These are phyloP conservation scores for Colletes latitarsis DNA, from an alignment of 1,140 invertebrate genomes.

Conservation along the genomic window DNA sequence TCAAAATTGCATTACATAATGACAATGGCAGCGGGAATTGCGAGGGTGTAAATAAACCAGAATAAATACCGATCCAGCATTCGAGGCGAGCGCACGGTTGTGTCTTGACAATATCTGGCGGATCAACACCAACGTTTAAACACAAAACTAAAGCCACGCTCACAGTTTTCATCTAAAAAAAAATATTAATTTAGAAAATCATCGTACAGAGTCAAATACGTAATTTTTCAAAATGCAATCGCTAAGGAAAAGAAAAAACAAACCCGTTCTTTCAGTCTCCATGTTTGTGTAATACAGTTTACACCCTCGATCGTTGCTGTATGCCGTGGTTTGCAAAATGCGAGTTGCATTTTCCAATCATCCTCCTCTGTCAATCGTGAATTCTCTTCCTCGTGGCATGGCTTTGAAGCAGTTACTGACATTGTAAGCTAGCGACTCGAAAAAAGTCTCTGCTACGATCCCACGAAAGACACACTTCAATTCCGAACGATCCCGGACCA, in stretches of 20 bases:
- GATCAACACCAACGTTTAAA: conserved; percentile 99
- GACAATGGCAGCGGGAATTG: conserved; percentile 23
- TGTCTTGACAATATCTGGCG: conserved; percentile 98
- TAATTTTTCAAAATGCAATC: neutral
- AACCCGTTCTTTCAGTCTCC: conserved; percentile 96
- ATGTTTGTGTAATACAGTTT: conserved; percentile 88
- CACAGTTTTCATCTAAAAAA: conserved; percentile 97
- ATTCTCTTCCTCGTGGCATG: conserved; percentile 69
- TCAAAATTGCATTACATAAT: conserved; percentile 64
- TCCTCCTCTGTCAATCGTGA: conserved; percentile 46
- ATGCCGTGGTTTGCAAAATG: conserved; percentile 88
- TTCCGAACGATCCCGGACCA: neutral
- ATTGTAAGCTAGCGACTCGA: conserved; percentile 45
- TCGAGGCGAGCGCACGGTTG: conserved; percentile 97
- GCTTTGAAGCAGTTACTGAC: conserved; percentile 68
- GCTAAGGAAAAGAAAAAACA: conserved; percentile 54
- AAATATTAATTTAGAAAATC: conserved; percentile 25
- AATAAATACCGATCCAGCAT: conserved; percentile 95
- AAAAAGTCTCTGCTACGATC: conserved; percentile 4
- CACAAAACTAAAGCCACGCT: conserved; percentile 99
- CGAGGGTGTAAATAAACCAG: conserved; percentile 48
- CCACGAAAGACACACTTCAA: conserved; percentile 8
- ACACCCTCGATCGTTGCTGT: conserved; percentile 88
- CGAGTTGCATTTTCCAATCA: conserved; percentile 85
- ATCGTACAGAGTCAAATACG: neutral